Percentiles rank a stretch among this genome's conserved stretches.
Evolutionary conservation across 1,140 invertebrate species (phyloP).

Genomic region (Chironomus striatipennis): DNA sequence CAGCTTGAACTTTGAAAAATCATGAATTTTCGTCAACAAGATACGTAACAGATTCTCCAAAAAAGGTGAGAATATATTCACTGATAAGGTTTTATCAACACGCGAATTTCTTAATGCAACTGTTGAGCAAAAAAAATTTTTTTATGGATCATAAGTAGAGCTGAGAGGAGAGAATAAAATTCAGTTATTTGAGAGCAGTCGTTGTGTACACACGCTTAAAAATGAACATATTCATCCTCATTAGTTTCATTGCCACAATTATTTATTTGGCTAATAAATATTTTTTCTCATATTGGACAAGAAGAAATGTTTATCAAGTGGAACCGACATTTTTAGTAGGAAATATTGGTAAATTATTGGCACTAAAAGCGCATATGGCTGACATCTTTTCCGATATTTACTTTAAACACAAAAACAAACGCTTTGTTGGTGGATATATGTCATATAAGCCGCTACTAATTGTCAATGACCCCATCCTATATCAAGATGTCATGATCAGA

Average conservation of each 20-base stretch:
- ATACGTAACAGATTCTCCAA: no score
- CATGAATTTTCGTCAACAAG: no score
- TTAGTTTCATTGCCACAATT: background rate
- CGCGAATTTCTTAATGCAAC: no score
- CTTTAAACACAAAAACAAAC: background rate
- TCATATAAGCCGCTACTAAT: constrained; percentile 34
- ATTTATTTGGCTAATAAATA: constrained; percentile 9
- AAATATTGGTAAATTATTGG: background rate
- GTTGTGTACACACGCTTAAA: background rate
- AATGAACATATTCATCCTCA: background rate
- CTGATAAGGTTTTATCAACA: no score
- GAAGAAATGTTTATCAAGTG: background rate
- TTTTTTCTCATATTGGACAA: background rate
- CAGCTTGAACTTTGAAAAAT: no score
- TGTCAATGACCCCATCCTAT: constrained; percentile 36
- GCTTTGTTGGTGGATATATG: constrained; percentile 31
- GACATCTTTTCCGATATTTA: background rate
- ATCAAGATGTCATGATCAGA: constrained; percentile 38
- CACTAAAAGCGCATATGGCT: background rate
- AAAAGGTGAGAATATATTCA: no score
- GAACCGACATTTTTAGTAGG: background rate
- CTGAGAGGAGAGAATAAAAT: background rate
- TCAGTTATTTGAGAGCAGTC: background rate
- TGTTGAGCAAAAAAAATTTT: no score
- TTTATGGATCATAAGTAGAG: background rate